Evolutionary conservation across 2,888 invertebrate genomes (phyloP), one percentile per base, ranked within the genome.

Genomic region (Fragum fragum): DNA sequence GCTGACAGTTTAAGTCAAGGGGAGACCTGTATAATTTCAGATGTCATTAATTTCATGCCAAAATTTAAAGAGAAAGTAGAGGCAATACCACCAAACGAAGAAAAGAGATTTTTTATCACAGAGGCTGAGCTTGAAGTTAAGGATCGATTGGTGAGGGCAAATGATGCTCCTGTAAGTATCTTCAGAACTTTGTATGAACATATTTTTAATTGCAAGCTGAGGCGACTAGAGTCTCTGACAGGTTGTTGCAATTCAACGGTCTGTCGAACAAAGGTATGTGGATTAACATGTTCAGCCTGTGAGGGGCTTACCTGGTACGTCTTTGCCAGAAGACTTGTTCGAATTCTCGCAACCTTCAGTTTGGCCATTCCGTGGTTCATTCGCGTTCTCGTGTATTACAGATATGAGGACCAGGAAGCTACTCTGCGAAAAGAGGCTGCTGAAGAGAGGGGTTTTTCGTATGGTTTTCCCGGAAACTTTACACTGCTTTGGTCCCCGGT

Each of bases 11-110:
- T 9, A n/a, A 18, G 18, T 16, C 5, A 47, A 47, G n/a, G 47
- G 2, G 47, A 47, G n/a, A 18, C 16, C 47, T 47, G 14, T 57
- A 57, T n/a, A 23, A 26, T 6, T 57, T 26, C 57, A 57, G 14
- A 26, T 11, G 23, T 18, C 1, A 11, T 57, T 1, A 57, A 57
- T 23, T n/a, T 18, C 23, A 57, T 57, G 57, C 11, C 57, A 18
- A 57, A 57, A 23, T 57, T 57, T n/a, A 57, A 57, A 57, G 57
- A 57, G 23, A 23, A 21, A 14, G 57, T 57, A 6, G 18, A 57
- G 23, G 23, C 11, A 9, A n/a, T 57, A 7, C 11, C 11, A 14
- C 57, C 57, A 5, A 14, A 26, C 23, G 11, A 57, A 14, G n/a
- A 21, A 23, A 57, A 57, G 26, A 14, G 1, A 11, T 57, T 18